Evolutionary conservation across 1,140 invertebrate species (phyloP).

Genomic region (Calliopsis andreniformis): DNA sequence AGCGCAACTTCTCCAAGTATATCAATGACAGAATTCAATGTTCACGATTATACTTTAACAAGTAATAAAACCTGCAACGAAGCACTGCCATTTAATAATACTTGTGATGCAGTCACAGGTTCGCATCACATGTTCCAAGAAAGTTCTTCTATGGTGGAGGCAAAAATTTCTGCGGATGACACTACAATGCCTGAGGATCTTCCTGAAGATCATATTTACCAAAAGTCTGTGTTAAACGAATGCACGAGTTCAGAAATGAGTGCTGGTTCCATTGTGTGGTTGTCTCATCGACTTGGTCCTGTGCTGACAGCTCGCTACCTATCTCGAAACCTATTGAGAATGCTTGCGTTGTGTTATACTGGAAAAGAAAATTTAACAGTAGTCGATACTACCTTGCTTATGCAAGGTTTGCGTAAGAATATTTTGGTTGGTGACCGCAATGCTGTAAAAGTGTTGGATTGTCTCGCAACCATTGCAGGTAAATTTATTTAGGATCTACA

Average conservation of each 20-base stretch:
- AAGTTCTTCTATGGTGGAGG: conserved; percentile 13
- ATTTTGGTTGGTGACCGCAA: conserved; percentile 90
- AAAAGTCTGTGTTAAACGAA: conserved; percentile 71
- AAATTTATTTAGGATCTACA: conserved; percentile 4
- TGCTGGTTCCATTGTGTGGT: conserved; percentile 94
- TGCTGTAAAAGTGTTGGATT: conserved; percentile 92
- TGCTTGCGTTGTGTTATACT: conserved; percentile 96
- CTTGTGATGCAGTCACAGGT: conserved; percentile 23
- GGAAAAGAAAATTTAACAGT: conserved; percentile 89
- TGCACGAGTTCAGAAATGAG: conserved; percentile 94
- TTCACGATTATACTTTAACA: conserved; percentile 84
- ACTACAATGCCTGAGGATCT: conserved; percentile 20
- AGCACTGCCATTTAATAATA: conserved; percentile 57
- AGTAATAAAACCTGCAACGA: conserved; percentile 82
- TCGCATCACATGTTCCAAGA: conserved; percentile 41
- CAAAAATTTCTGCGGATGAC: conserved; percentile 40
- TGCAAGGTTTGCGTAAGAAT: conserved; percentile 80
- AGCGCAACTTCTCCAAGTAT: conserved; percentile 75
- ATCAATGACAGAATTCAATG: conserved; percentile 81
- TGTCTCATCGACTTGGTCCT: conserved; percentile 96
- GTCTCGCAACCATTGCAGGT: conserved; percentile 91
- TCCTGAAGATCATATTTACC: conserved; percentile 49
- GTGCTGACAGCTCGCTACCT: conserved; percentile 95
- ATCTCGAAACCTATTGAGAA: conserved; percentile 94
- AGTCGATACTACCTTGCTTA: conserved; percentile 28